A percentile compares a stretch with the other conserved stretches of the same genome.
These are phyloP conservation scores for Perizoma affinitatum DNA, from an alignment of 2,888 invertebrate genomes.

Conservation along the genomic window DNA sequence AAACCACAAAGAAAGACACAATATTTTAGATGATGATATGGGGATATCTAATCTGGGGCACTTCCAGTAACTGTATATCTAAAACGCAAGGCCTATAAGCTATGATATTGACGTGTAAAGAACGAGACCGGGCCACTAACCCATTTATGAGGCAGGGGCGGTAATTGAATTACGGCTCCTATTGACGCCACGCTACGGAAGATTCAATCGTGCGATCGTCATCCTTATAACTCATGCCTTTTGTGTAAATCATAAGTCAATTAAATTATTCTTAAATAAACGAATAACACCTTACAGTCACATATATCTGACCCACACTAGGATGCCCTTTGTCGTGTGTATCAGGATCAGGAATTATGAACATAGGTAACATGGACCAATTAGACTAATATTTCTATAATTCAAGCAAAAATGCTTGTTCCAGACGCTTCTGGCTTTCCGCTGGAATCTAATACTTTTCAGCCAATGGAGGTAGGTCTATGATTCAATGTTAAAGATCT, in stretches of 20 bases:
- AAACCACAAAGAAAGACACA: neutral
- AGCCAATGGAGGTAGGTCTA: too few species aligned
- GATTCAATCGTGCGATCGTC: conserved; percentile 36
- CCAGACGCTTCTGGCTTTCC: too few species aligned
- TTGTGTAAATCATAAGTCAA: conserved; percentile 6
- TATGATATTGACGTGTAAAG: conserved; percentile 56
- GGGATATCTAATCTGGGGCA: neutral
- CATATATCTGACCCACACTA: too few species aligned
- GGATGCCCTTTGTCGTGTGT: too few species aligned
- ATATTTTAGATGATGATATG: conserved; percentile 1
- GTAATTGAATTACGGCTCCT: conserved; percentile 67
- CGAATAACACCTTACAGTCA: too few species aligned
- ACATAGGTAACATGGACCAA: too few species aligned
- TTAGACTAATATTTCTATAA: too few species aligned
- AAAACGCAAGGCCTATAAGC: conserved; percentile 21
- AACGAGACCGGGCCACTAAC: conserved; percentile 69
- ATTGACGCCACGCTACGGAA: conserved; percentile 43
- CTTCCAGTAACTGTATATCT: neutral
- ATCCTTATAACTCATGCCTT: conserved; percentile 14
- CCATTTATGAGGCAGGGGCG: conserved; percentile 64
- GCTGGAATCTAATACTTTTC: too few species aligned
- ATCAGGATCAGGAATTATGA: too few species aligned
- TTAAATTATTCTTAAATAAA: too few species aligned
- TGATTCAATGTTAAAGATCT: too few species aligned
- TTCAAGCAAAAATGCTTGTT: too few species aligned